Base-by-base conservation (phyloP, 2,888 invertebrate species). In the Plusia festucae region DNA sequence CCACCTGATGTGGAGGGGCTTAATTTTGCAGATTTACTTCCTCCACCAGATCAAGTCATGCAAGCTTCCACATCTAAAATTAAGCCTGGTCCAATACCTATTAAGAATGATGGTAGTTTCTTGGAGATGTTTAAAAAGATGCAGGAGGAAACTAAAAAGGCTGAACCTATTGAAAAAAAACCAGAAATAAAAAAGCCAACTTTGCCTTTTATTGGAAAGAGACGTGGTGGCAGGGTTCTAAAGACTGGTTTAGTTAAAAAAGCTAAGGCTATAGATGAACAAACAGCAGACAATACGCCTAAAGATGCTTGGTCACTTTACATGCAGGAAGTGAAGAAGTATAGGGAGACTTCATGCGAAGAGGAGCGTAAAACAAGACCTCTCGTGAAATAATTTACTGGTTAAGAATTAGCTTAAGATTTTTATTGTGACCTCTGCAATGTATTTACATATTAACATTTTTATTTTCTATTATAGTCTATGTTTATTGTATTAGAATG, bases 291-390 rank as follows among this genome's bases (percentile, higher is more conserved):
- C 77, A 95, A 94, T 54, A 95, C 96, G 20, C 97, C 97, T 0
- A 98, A 97, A 86, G 98, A 99, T 91, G 98, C 98, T 15, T 99
- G 99, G 99, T 97, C 98, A 0, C 96, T 98, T 27, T 99, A 99
- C 88, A 97, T 99, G 97, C 98, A 98, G 70, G 99, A 99, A 96
- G 99, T 99, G 18, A 97, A 98, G 87, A 97, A 98, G 86, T 99
- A 99, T 89, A 97, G 98, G 87, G 98, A 98, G 90, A 97, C 98
- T 60, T 98, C 98, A 72, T 99, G 99, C 90, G 98, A 98, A 90
- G 98, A 98, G 82, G 98, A 98, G 87, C 96, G 97, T 76, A 98
- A 98, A 92, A 98, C 98, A 53, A 96, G 99, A 82, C 98, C 98
- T 9, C 96, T 99, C 72, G 98, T 98, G 70, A 98, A 98, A 96